These are phyloP conservation scores for Drosophila macrospina DNA, from an alignment of 2,888 invertebrate species.

Conservation along the genomic window DNA sequence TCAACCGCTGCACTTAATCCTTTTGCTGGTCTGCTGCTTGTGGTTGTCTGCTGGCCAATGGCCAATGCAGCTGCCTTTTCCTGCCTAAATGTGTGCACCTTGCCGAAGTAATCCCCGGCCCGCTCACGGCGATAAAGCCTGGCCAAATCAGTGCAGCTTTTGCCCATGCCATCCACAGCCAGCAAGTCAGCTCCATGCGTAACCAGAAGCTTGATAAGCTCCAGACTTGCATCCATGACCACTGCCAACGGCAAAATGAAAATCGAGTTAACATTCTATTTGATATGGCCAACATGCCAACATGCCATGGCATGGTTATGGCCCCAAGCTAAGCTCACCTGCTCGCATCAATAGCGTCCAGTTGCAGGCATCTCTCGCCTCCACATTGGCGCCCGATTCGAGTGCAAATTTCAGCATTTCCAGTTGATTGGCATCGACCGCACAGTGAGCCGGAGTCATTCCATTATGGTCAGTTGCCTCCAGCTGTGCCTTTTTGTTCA, in stretches of 20 bases:
- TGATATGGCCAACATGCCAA: not conserved
- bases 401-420: constrained; percentile 84
- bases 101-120: constrained; percentile 75
- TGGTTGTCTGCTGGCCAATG: constrained; percentile 20
- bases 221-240: constrained; percentile 79
- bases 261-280: not conserved
- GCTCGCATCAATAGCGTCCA: constrained; percentile 84
- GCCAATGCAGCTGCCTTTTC: constrained; percentile 40
- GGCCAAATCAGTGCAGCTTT: constrained; percentile 81
- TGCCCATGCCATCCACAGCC: constrained; percentile 73
- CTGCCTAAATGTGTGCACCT: constrained; percentile 60
- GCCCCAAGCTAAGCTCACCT: constrained; percentile 60
- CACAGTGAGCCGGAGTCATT: constrained; percentile 84
- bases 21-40: constrained; percentile 23
- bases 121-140: constrained; percentile 75
- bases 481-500: constrained; percentile 84
- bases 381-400: constrained; percentile 82
- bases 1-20: constrained; percentile 40
- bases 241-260: constrained; percentile 62
- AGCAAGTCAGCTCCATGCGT: constrained; percentile 76
- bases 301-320: too few relatives aligned
- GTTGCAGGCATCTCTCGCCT: constrained; percentile 81
- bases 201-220: constrained; percentile 82
- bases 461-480: constrained; percentile 82
- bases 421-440: constrained; percentile 83